Percentiles rank a stretch among this genome's conserved stretches.
Conservation (phyloP, 92 coral and sea anemone genomes). For the Palythoa grandiflora region DNA sequence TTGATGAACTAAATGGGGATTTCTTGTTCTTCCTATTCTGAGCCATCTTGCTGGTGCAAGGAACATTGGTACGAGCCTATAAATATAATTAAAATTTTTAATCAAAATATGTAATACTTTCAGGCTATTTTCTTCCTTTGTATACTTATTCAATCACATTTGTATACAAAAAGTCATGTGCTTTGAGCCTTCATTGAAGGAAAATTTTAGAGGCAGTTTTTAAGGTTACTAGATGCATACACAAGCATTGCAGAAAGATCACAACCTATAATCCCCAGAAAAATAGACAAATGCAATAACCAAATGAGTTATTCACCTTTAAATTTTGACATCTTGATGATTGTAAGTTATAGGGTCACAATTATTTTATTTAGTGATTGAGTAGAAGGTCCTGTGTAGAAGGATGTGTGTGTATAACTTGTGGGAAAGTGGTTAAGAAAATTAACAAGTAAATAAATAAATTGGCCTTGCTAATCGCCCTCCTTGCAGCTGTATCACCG, state of each 20-base stretch:
- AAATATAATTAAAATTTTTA: not conserved
- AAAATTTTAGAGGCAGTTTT: too few relatives aligned
- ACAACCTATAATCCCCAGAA: not conserved
- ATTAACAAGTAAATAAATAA: not conserved
- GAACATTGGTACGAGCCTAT: slow-evolving; percentile 34
- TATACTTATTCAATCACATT: not conserved
- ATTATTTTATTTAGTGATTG: not conserved
- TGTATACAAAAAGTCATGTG: not conserved
- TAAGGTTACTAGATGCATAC: not conserved
- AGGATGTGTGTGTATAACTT: not conserved
- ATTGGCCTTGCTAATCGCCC: too few relatives aligned
- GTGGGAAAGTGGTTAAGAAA: not conserved
- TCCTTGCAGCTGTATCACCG: too few relatives aligned
- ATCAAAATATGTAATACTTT: not conserved
- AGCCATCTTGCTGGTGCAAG: slow-evolving; percentile 31
- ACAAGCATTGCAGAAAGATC: not conserved
- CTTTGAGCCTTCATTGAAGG: not conserved
- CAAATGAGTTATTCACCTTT: not conserved
- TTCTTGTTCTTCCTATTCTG: slow-evolving; percentile 17
- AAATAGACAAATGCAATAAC: not conserved
- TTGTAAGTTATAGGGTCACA: not conserved
- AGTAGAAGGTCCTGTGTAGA: not conserved
- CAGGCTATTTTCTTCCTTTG: not conserved
- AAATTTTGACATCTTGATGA: not conserved
- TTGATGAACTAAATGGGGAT: not conserved